Evolutionary conservation across 1,140 invertebrate species (phyloP), one percentile per base, ranked within the genome.

Genomic region (Steinernema feltiae): DNA sequence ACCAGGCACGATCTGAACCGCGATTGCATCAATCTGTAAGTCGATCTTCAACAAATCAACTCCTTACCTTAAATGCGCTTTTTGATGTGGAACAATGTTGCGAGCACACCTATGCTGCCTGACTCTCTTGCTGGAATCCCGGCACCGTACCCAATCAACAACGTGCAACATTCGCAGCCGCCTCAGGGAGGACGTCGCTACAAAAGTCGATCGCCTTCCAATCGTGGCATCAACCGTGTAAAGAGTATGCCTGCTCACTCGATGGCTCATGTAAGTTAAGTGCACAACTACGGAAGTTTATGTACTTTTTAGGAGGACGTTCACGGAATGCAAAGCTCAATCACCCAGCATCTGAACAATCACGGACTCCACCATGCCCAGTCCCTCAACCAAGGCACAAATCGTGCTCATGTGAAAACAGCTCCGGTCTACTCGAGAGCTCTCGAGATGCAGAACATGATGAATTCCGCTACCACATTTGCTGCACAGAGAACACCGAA

Each of bases 231-330:
- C 76, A 77, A 77, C 69, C 35, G 76, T 48, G 76, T 77, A 18
- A 72, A 69, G 41, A 74, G 72, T 2, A 77, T 77, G 76, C 76
- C 76, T 17, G 72, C 72, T 31, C 76, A 77, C 32, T 77, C 53
- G 15, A 27, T 63, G 15, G 53, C 53, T 27, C 53, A 63, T 63
- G 24, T 63, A 27, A 27, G 12, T 12, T 7, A 18, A 41, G 7
- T 41, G 7, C 35, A 21, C 53, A 15, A n/a, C n/a, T n/a, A n/a
- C n/a, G 15, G 53, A 63, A 21, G 53, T 3, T 3, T 15, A 15
- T 63, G 15, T 63, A 17, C 53, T 27, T 15, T 63, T 27, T 27
- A 63, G 53, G 53, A 63, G 7, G 24, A 63, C 53, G 2, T 63
- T 3, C 53, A 63, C 53, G 53, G 24, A 27, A 12, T 63, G 12